Evolutionary conservation across 2,888 invertebrate species (phyloP).

Genomic region (Ectemnius continuus): DNA sequence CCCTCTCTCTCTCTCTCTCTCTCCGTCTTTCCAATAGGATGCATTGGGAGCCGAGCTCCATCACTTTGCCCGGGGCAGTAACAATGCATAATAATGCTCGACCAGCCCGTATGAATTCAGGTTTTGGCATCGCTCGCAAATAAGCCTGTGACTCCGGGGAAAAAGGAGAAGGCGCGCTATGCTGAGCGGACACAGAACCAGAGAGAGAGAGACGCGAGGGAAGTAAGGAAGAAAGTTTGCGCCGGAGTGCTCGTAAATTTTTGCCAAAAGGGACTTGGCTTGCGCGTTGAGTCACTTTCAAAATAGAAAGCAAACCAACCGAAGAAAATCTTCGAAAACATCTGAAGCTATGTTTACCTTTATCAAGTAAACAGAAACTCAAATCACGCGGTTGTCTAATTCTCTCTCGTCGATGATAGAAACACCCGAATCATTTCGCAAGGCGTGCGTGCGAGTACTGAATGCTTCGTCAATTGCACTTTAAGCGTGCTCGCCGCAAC

Average conservation of each 20-base stretch:
- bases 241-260: constrained; percentile 30
- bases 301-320: background rate
- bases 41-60: constrained; percentile 39
- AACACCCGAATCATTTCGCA: no score
- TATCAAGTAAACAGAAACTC: no score
- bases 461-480: background rate
- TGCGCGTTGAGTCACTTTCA: background rate
- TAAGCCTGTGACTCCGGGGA: constrained; percentile 25
- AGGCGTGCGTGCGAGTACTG: no score
- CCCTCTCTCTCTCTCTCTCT: no score
- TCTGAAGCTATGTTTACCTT: no score
- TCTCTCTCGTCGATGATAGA: no score
- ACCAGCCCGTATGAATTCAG: constrained; percentile 43
- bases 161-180: background rate
- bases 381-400: no score
- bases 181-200: background rate
- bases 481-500: constrained; percentile 7
- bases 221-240: constrained; percentile 39
- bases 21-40: background rate
- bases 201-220: background rate
- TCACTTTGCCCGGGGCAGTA: constrained; percentile 43
- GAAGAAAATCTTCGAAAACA: no score
- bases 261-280: constrained; percentile 14
- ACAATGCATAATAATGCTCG: constrained; percentile 54
- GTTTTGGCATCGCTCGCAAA: constrained; percentile 47